These are phyloP conservation scores for Salvelinus namaycush DNA, from an alignment of 2,113 vertebrate genomes.

Conservation along the genomic window DNA sequence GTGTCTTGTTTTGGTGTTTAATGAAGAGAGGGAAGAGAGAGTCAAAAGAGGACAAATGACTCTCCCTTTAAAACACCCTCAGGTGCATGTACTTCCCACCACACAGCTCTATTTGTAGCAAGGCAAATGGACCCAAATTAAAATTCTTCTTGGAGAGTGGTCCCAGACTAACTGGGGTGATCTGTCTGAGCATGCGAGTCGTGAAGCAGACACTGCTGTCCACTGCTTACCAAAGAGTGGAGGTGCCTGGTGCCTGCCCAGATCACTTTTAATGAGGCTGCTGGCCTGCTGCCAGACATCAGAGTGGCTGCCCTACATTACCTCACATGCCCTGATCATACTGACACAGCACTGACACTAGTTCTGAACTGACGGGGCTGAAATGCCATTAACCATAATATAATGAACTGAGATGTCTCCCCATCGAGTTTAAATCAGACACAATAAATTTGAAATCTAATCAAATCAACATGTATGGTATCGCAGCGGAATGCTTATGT, in stretches of 20 bases:
- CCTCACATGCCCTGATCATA: too few species aligned
- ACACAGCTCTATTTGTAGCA: neutral
- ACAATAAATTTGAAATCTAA: too few species aligned
- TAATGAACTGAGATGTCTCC: too few species aligned
- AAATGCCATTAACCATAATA: too few species aligned
- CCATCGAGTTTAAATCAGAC: too few species aligned
- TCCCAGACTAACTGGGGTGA: constrained; percentile 22
- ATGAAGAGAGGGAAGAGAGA: neutral
- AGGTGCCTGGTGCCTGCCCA: constrained; percentile 9
- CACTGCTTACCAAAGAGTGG: constrained; percentile 13
- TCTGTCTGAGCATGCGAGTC: constrained; percentile 22
- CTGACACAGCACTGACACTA: too few species aligned
- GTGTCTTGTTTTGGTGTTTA: too few species aligned
- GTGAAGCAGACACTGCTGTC: constrained; percentile 27
- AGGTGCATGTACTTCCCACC: too few species aligned
- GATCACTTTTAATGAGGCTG: constrained; percentile 44
- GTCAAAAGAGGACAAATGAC: neutral
- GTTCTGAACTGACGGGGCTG: too few species aligned
- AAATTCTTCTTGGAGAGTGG: constrained; percentile 38
- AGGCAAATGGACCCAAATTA: constrained; percentile 38
- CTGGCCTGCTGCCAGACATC: neutral
- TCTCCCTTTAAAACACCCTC: too few species aligned
- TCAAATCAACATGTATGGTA: too few species aligned
- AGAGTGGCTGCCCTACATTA: constrained; percentile 12
- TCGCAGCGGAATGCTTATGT: too few species aligned